Evolutionary conservation across 2,888 invertebrate genomes (phyloP).

Genomic region (Pycnomerus fuliginosus): DNA sequence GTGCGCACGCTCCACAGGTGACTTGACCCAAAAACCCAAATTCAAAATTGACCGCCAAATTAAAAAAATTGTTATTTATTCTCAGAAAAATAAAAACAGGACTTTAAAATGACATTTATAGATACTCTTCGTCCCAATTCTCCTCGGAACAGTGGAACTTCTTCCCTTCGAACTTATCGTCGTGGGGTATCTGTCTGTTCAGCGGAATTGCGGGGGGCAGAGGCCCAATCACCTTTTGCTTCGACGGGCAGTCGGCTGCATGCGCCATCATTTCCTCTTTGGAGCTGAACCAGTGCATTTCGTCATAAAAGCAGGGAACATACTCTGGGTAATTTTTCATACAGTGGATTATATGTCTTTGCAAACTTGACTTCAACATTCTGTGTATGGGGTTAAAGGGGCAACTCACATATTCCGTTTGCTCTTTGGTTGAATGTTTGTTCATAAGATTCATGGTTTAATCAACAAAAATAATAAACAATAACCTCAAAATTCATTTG

Average conservation of each 20-base stretch:
- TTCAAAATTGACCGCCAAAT: neutral
- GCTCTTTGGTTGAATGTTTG: too few species aligned
- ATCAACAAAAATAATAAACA: too few species aligned
- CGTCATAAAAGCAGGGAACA: slow-evolving; percentile 45
- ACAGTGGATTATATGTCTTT: slow-evolving; percentile 47
- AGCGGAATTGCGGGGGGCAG: neutral
- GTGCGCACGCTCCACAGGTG: slow-evolving; percentile 11
- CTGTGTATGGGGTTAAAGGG: slow-evolving; percentile 46
- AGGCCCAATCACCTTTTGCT: neutral
- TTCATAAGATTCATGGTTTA: too few species aligned
- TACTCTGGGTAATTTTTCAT: slow-evolving; percentile 45
- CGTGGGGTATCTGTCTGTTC: neutral
- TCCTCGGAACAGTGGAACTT: slow-evolving; percentile 34
- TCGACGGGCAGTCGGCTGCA: slow-evolving; percentile 36
- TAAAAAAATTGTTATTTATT: neutral
- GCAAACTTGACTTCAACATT: slow-evolving; percentile 37
- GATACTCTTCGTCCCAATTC: slow-evolving; percentile 38
- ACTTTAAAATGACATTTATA: neutral
- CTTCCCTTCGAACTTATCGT: slow-evolving; percentile 16
- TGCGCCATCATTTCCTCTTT: slow-evolving; percentile 39
- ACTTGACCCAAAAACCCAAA: slow-evolving; percentile 8
- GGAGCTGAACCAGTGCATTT: slow-evolving; percentile 41
- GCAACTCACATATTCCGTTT: slow-evolving; percentile 39
- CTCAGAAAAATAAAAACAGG: neutral
- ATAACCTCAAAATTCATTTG: too few species aligned